These are phyloP conservation scores for Xyliphius kryptos DNA, from an alignment of 2,113 vertebrate genomes.

Conservation along the genomic window DNA sequence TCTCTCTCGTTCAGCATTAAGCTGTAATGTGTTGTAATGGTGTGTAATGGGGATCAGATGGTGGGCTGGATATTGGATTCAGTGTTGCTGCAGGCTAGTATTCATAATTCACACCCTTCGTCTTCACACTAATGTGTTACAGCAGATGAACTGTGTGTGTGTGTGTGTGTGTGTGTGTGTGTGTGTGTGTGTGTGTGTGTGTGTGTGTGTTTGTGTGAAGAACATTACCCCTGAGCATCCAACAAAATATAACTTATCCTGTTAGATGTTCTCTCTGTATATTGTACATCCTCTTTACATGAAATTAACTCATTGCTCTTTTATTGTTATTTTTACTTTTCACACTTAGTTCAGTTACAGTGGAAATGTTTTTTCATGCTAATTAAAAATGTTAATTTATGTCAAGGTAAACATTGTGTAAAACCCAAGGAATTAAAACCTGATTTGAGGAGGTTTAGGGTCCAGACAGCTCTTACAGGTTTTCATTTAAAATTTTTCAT, in stretches of 20 bases:
- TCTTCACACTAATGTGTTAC: not conserved
- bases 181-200: not conserved
- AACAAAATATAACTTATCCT: not conserved
- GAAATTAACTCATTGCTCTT: no score
- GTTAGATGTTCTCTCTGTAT: no score
- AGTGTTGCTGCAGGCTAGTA: not conserved
- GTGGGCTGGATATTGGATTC: not conserved
- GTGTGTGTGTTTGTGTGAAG: not conserved
- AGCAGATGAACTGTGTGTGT: not conserved
- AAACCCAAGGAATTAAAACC: no score
- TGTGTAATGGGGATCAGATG: not conserved
- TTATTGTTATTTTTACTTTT: no score
- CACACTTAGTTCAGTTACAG: no score
- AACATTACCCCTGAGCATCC: not conserved
- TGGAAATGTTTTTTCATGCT: no score
- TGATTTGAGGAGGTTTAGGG: no score
- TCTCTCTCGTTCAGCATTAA: not conserved
- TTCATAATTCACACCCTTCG: not conserved
- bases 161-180: not conserved
- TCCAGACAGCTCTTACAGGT: no score
- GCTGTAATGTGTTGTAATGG: not conserved
- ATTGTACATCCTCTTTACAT: no score
- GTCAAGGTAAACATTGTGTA: fast-evolving
- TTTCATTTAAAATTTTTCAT: no score
- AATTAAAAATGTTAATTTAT: no score